Evolutionary conservation across 2,797 vertebrate species (phyloP).

Genomic region (Anabas testudineus): DNA sequence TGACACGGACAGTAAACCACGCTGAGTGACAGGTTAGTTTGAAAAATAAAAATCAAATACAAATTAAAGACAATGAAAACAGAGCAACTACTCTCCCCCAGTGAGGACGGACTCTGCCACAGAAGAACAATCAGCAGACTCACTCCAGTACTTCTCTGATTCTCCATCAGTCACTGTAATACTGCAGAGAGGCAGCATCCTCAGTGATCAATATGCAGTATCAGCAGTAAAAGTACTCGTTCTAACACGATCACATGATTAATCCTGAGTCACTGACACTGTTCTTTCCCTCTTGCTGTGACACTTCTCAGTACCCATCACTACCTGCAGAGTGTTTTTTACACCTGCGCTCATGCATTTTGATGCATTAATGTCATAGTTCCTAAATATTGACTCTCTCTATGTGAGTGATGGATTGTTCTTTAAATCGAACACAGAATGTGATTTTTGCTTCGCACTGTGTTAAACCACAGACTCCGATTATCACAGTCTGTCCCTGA

Average conservation of each 20-base stretch:
- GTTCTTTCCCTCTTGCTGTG: no score
- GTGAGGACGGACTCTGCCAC: constrained; percentile 28
- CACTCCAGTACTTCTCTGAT: neutral
- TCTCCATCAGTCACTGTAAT: no score
- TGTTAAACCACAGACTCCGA: neutral
- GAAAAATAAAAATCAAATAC: constrained; percentile 20
- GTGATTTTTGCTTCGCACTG: neutral
- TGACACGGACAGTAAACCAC: constrained; percentile 50
- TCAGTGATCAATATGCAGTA: no score
- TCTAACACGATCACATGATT: no score
- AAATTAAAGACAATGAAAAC: no score
- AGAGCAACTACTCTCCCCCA: constrained; percentile 7
- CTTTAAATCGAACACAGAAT: no score
- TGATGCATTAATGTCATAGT: neutral
- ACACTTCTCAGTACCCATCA: no score
- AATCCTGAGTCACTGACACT: no score
- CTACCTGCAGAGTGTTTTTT: no score
- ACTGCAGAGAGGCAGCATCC: neutral
- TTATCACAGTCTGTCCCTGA: neutral
- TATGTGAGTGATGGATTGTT: neutral
- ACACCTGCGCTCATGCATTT: no score
- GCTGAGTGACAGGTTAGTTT: constrained; percentile 43
- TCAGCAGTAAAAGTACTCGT: no score
- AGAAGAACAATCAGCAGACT: constrained; percentile 50
- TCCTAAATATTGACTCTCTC: neutral